Base-by-base conservation (phyloP, 2,797 vertebrate genomes). In the Sebastes flavidus region DNA sequence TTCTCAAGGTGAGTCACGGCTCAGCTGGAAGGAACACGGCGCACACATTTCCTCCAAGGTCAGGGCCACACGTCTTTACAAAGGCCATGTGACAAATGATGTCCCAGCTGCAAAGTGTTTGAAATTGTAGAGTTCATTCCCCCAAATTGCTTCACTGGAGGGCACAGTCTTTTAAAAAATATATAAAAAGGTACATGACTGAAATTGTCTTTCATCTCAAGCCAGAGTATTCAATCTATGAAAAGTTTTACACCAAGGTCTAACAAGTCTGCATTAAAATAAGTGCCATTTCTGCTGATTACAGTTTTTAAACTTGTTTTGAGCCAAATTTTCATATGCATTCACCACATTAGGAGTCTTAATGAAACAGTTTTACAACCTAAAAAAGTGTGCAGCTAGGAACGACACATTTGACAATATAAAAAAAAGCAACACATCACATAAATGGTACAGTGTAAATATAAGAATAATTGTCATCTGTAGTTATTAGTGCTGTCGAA, bases 1-100 rank as follows among this genome's bases (percentile, higher is more conserved):
- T 96, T 83, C 92, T 96, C 85, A 96, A 96, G 96, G 96, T 96
- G 89, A 95, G 95, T 87, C 73, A 60, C 7, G 2, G 30, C 69
- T 80, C 68, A 77, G 46, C 68, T 71, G 34, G 38, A 76, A 80
- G 16, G 5, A 86, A 65, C 59, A 42, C 34, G 20, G 25, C 18
- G 1, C 36, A 63, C 65, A 34, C 61, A 66, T 62, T 69, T 34
- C 42, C 29, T 59, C 60, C 77, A 74, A 84, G 77, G 74, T 83
- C 72, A 42, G 36, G 25, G 27, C 62, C 49, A 25, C 22, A 20
- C 42, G 20, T 65, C 30, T 65, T 84, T 16, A 82, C 27, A 78
- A 82, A 80, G 63, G 38, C 71, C 71, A 58, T 11, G 67, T 75
- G 65, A 29, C 67, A 83, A 89, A 73, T 59, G 1, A 69, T 77